Base-by-base conservation (phyloP, 2,888 invertebrate genomes). In the Kryphioiulus occultus region DNA sequence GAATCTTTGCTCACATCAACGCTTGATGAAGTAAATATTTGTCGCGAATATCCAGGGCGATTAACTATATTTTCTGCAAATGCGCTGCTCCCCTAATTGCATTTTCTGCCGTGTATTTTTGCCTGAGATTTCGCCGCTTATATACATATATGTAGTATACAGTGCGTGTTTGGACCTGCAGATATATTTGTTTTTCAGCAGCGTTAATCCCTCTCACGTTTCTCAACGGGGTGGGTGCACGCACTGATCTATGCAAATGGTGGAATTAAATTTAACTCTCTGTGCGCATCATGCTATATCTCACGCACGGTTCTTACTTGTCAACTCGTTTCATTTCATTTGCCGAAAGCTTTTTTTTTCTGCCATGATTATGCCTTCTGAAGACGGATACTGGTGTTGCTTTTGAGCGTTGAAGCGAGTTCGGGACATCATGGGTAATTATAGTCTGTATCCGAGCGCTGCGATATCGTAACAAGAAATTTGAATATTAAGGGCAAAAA, bases 11-110 rank as follows among this genome's bases (percentile, higher is more conserved):
- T 68, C 47, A 17, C 47, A 47, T 47, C 15, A 47, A 47, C 47
- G 17, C 17, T 12, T 17, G 47, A 47, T 17, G 68, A 68, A 68
- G 22, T 26, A 22, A 22, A 22, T 68, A 68, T 68, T 68, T 68
- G 68, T 68, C 68, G 68, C 68, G 68, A 68, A 68, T 68, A 68
- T 68, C 22, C 68, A 68, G 68, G 26, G 68, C 68, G 68, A 68
- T 68, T 68, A 68, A 68, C 68, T 68, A 22, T 26, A 68, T 68
- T 68, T 68, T 26, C 68, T 68, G 68, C 68, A 12, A 68, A 68
- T 68, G 68, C 68, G 68, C 12, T 35, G 59, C 68, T 22, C 26
- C 68, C 68, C 22, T 68, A 68, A 68, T 68, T 68, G 68, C 68
- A 68, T 68, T 68, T 68, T 68, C 68, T 22, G 68, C 12, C 12